Conservation (phyloP, 2,797 vertebrate species). For the Threskiornis aethiopicus region DNA sequence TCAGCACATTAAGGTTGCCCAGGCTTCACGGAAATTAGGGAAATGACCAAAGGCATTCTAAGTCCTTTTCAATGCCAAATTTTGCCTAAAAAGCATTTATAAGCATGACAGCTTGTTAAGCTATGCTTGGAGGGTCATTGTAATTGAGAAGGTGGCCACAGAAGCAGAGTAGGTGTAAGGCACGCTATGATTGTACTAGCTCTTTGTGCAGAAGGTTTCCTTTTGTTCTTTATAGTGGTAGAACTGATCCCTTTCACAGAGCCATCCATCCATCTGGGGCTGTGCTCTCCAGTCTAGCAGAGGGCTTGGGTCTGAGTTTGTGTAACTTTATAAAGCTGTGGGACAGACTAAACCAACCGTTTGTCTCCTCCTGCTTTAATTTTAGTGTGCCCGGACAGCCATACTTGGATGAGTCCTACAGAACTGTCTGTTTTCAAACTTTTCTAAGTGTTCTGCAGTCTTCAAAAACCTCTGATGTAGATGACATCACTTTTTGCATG, state of each 20-base stretch:
- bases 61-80: background rate
- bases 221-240: background rate
- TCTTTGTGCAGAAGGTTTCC: background rate
- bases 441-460: conserved; percentile 88
- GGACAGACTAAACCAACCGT: background rate
- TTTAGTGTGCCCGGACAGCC: conserved; percentile 88
- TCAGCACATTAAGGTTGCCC: background rate
- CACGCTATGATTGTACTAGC: too few species aligned
- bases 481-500: conserved; percentile 90
- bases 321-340: background rate
- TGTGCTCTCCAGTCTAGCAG: background rate
- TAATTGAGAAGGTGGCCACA: background rate
- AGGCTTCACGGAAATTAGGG: background rate
- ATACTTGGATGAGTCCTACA: conserved; percentile 87
- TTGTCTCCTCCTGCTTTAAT: background rate
- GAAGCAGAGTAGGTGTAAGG: background rate
- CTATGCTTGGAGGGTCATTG: background rate
- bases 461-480: conserved; percentile 79
- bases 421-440: conserved; percentile 83
- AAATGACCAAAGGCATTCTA: background rate
- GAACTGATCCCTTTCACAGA: background rate
- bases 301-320: background rate
- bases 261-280: background rate
- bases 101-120: background rate
- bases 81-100: background rate